A percentile compares a stretch with the other conserved stretches of the same genome.
Conservation (phyloP, 2,113 vertebrate genomes). For the Dendrocopos noguchii region DNA sequence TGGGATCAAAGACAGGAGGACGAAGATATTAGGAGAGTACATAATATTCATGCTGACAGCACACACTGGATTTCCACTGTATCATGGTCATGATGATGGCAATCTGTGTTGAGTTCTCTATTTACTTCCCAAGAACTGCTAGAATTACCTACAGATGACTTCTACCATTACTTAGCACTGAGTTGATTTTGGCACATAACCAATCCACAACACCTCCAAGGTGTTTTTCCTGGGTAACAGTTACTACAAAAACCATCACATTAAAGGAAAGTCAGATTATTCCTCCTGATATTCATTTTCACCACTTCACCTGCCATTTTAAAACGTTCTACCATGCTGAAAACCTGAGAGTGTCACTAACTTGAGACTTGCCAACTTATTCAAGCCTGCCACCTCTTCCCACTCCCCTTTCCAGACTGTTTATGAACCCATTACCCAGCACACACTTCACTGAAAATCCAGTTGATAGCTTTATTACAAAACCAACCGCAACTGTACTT, state of each 20-base stretch:
- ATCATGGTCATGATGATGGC: accelerated
- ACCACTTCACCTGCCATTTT: not conserved
- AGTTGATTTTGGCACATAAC: not conserved
- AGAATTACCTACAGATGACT: not conserved
- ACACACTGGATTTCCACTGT: not conserved
- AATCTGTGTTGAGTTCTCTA: not conserved
- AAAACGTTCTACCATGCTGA: not conserved
- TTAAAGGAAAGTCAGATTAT: not conserved
- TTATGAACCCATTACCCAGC: not conserved
- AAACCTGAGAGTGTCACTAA: not conserved
- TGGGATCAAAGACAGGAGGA: constrained; percentile 4
- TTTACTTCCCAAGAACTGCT: not conserved
- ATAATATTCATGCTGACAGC: not conserved
- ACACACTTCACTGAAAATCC: not conserved
- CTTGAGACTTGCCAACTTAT: not conserved
- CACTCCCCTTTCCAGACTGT: not conserved
- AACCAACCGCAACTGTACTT: not conserved
- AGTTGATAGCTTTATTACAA: not conserved
- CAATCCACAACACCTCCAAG: not conserved
- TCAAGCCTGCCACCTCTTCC: not conserved
- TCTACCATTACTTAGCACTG: not conserved
- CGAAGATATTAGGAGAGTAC: not conserved
- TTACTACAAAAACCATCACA: not conserved
- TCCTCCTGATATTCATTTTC: not conserved
- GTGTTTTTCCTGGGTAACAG: not conserved